Base-by-base conservation (phyloP, 1,140 invertebrate genomes). In the Drosophila orena region DNA sequence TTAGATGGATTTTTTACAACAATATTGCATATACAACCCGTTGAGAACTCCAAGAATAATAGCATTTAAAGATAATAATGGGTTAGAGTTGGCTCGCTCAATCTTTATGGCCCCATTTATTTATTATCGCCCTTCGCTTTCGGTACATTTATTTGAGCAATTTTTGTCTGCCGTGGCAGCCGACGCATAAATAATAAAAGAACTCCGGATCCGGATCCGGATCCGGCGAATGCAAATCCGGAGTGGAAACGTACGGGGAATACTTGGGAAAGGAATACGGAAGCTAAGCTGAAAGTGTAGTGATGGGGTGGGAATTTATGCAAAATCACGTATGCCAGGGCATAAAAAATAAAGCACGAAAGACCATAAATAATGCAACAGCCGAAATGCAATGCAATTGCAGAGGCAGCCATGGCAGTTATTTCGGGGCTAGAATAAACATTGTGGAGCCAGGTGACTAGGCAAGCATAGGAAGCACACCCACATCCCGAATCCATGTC, bases 281-380 rank as follows among this genome's bases (percentile, higher is more conserved):
- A 56, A 70, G 50, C 66, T 69, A 70, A 70, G 62, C 66, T 38
- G 42, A 53, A 68, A 54, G 62, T 40, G 43, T 12, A 20, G 24
- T 24, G 22, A 20, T 12, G 24, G 14, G 37, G 47, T 46, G 37
- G 46, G 46, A 44, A 53, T 81, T 85, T 78, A 86, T 81, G 81
- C 74, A 65, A 66, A 85, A 75, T 85, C 83, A 88, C 64, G 74
- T 75, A 68, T 84, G 77, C 56, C 47, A 50, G 59, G 49, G 60
- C 76, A 84, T 70, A 79, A 62, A 74, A 79, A 83, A 81, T 54
- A 47, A 70, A 57, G 56, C 68, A 40, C 40, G 57, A 72, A 40
- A 47, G 15, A 22, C 81, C 64, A 84, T 84, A 85, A 84, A 85
- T 80, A 80, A 85, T 85, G 69, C 79, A 75, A 59, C 42, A 56